Evolutionary conservation across 37 sponge, comb jelly and placozoan species (phyloP).

Genomic region (Ephydatia muelleri): DNA sequence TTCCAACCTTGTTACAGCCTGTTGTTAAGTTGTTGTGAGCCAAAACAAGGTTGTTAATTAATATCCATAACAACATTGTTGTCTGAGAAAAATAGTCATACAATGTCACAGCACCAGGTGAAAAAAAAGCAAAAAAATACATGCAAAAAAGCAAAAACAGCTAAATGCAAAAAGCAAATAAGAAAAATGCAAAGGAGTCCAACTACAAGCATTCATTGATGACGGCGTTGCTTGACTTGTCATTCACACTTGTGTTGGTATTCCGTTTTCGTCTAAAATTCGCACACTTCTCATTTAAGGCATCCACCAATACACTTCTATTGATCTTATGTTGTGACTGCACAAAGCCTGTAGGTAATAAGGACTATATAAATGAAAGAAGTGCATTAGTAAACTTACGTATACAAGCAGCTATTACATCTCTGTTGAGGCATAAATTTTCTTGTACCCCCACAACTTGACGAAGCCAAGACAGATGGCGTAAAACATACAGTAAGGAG

Average conservation of each 20-base stretch:
- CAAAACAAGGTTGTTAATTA: neutral
- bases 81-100: neutral
- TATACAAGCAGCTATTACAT: conserved; percentile 34
- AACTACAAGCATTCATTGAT: neutral
- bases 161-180: neutral
- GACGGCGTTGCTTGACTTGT: neutral
- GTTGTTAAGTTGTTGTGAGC: too few species aligned
- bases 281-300: conserved; percentile 49
- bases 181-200: neutral
- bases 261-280: conserved; percentile 27
- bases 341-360: too few species aligned
- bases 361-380: neutral
- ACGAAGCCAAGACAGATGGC: conserved; percentile 4
- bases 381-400: conserved; percentile 15
- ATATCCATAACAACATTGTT: neutral
- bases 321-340: conserved; percentile 6
- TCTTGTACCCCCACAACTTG: conserved; percentile 28
- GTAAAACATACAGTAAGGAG: conserved; percentile 8
- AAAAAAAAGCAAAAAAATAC: neutral
- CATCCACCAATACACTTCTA: conserved; percentile 29
- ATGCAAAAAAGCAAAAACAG: neutral
- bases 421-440: conserved; percentile 18
- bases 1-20: conserved; percentile 8
- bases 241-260: neutral
- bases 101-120: neutral